Base-by-base conservation (phyloP, 2,888 invertebrate species). In the Drosophila falleni region DNA sequence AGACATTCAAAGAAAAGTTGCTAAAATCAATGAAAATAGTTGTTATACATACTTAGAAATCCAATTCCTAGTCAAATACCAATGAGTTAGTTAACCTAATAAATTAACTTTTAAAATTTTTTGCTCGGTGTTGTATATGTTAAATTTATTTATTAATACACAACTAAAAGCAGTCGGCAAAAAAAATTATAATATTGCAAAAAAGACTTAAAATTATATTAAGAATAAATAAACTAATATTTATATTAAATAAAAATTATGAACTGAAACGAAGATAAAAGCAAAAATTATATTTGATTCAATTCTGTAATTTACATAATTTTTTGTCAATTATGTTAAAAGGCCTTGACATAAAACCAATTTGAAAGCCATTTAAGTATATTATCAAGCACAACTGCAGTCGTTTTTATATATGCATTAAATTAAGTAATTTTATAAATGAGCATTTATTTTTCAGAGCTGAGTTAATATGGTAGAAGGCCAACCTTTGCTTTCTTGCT, bases 381-480 rank as follows among this genome's bases (percentile, higher is more conserved):
- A 49, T 42, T 35, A 58, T 50, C 2, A 16, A 29, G 39, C 55
- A 44, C 26, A 65, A 61, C 47, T 77, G 74, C 78, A 77, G 74
- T 44, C 15, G 13, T 8, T 8, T 56, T 66, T 35, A 55, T 37
- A 42, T 61, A 44, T 69, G 62, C 41, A 74, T 78, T 71, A 58
- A 59, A 62, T 77, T 61, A 67, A 66, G 59, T 71, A 54, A 70
- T 65, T 70, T 59, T 41, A 54, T 63, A 53, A 63, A 74, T 67
- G 59, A 56, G 44, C 59, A 83, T 74, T 59, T 71, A 83, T 74
- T 66, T 81, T 83, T 72, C 26, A 16, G 47, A 60, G 62, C 68
- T 44, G 19, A 65, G 56, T 50, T 67, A 50, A 49, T 70, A 53
- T 55, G 50, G 13, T 33, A 33, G 31, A 6, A 53, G 39, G 4